Evolutionary conservation across 2,113 vertebrate genomes (phyloP).

Genomic region (Brachyhypopomus occidentalis): DNA sequence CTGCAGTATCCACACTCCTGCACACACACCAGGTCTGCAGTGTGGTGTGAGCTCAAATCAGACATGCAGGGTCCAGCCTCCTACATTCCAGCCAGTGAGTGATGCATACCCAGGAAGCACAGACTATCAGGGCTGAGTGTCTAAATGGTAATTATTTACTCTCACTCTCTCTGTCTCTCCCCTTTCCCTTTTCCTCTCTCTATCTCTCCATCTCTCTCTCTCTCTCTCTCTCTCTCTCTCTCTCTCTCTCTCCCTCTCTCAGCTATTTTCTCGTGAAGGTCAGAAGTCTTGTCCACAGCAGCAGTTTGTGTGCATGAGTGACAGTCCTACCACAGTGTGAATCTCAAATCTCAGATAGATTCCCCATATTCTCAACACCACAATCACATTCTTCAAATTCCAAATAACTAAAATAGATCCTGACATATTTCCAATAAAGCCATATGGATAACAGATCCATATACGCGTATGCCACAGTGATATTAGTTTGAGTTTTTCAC

Average conservation of each 20-base stretch:
- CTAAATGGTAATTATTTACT: slow-evolving; percentile 1
- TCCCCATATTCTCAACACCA: background rate
- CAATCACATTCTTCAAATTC: background rate
- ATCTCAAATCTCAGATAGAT: background rate
- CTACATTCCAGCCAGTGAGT: background rate
- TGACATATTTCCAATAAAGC: too few relatives aligned
- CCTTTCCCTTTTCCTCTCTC: background rate
- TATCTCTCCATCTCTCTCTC: background rate
- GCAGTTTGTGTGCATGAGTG: background rate
- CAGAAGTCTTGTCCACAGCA: background rate
- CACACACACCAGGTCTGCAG: too few relatives aligned
- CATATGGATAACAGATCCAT: too few relatives aligned
- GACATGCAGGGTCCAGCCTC: background rate
- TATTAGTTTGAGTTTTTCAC: too few relatives aligned
- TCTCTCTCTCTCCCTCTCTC: slow-evolving; percentile 15
- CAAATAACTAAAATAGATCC: too few relatives aligned
- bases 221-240: slow-evolving; percentile 19
- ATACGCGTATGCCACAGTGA: too few relatives aligned
- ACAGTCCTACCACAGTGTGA: background rate
- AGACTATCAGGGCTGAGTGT: slow-evolving; percentile 15
- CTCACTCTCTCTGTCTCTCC: background rate
- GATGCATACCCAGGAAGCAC: background rate
- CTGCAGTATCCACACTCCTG: too few relatives aligned
- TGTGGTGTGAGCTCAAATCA: slow-evolving; percentile 1
- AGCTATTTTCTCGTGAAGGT: slow-evolving; percentile 1